Evolutionary conservation across 2,113 vertebrate genomes (phyloP), one percentile per base, ranked within the genome.

Genomic region (Dryoscopus gambensis): DNA sequence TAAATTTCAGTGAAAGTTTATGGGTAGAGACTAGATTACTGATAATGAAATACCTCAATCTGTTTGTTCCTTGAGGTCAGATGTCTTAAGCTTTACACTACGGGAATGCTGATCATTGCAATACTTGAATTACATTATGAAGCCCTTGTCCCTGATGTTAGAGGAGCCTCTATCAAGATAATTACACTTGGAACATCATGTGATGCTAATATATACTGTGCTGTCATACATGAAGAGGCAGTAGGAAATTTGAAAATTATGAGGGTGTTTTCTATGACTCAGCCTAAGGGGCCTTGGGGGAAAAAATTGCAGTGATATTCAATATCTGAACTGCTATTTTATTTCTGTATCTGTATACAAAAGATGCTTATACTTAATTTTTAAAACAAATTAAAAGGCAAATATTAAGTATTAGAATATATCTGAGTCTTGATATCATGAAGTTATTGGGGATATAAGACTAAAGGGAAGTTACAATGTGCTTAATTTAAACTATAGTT

Each of bases 211-310:
- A 24, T 22, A 25, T 56, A 82, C 40, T 68, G 55, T 50, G 33
- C 7, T 91, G 60, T 52, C 35, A 37, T 68, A 83, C 9, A 31
- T 80, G n/a, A 85, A 67, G 33, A 76, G 17, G 25, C 20, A 81
- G 24, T 11, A 84, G 31, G 37, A 84, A 71, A 85, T 35, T 31
- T 31, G 24, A 91, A 91, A 94, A 60, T 64, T 39, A 47, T 16
- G 22, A 69, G 50, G 15, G 21, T 46, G 33, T 35, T 78, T 89
- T 64, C 56, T 27, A 24, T 13, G 19, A 89, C 21, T 80, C 31
- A 73, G 0, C 30, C 40, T 49, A 63, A 24, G 6, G 13, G 15
- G 0, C 17, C 15, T 13, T 6, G 1, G 7, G 15, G 15, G 4
- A 4, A 76, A 67, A 59, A 74, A 39, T 5, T 56, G 22, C 33